Base-by-base conservation (phyloP, 2,888 invertebrate species). In the Rhagium mordax region DNA sequence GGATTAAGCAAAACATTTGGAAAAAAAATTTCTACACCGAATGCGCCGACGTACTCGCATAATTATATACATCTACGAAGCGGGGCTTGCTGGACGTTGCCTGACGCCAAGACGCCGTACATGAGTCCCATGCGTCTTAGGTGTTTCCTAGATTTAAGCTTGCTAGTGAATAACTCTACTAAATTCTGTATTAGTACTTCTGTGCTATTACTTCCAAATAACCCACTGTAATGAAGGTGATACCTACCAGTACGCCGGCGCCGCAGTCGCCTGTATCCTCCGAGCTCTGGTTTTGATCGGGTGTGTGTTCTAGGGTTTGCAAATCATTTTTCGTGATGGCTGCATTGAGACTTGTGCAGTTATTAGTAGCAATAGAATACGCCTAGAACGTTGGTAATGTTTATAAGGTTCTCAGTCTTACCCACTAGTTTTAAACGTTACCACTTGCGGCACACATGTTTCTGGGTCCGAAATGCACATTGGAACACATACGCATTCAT, bases 351-450 rank as follows among this genome's bases (percentile, higher is more conserved):
- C 88, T 85, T 55, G 84, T 82, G 77, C 89, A 89, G 71, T 81
- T 84, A 77, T 89, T 89, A 66, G 83, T 87, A 49, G 81, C 82
- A 2, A 87, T 86, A n/a, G 85, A 83, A 72, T 88, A 88, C 13
- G 84, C 85, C 88, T 87, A 65, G 57, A 80, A 75, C 5, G 27
- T 5, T 24, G 33, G 13, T 21, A n/a, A 24, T 57, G 24, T n/a
- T 53, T 10, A 24, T 57, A 13, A 57, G 71, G 61, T 18, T 49
- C 33, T 7, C 27, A 18, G 47, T 27, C 24, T 55, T n/a, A 2
- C 10, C 8, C 18, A 24, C 1, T 68, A 24, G 15, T 0, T 68
- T 13, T n/a, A 3, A 3, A 1, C 15, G 0, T 33, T 71, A 71
- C 71, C 64, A 62, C 59, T 48, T 72, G 70, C 29, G 72, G 57